Base-by-base conservation (phyloP, 2,797 vertebrate species). In the Pygocentrus nattereri region DNA sequence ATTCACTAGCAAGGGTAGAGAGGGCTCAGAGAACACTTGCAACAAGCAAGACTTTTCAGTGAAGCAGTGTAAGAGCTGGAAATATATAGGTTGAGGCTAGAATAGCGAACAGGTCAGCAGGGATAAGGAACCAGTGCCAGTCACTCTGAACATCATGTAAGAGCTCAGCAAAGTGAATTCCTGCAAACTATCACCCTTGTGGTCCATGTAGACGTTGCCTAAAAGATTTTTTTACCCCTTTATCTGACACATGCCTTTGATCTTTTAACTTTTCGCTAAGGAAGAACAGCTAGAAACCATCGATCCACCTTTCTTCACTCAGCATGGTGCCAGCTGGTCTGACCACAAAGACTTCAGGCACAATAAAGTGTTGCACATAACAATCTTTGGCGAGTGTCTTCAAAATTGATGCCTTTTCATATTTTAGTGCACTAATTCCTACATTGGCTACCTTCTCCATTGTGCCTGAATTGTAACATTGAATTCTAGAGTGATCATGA, bases 251-350 rank as follows among this genome's bases (percentile, higher is more conserved):
- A 72, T 72, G 13, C 25, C 69, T 52, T 54, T 30, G 69, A 52
- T 52, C 69, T 10, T 15, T 68, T n/a, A 23, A 65, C 34, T 47
- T 25, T 69, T 13, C 13, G 34, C 34, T 44, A 68, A 69, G 65
- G 21, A 5, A 68, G 6, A 49, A 49, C 67, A 49, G 44, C 41
- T 27, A 25, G 15, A 49, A 27, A 23, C 25, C 25, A 71, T 50
- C 30, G 25, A 50, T 71, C 16, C 50, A 19, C 7, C 7, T 18
- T 71, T 27, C 47, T 30, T 5, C 68, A 50, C 19, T 71, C 68
- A 71, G 44, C 68, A 50, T 71, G 23, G n/a, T 50, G 68, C 44
- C 47, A 49, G 25, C 68, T 50, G 11, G 68, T 71, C 71, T 71
- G 25, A 71, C 68, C 25, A 27, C 27, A 68, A 50, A 50, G 68